Evolutionary conservation across 2,113 vertebrate species (phyloP), one percentile per base, ranked within the genome.

Genomic region (Podarcis raffonei): DNA sequence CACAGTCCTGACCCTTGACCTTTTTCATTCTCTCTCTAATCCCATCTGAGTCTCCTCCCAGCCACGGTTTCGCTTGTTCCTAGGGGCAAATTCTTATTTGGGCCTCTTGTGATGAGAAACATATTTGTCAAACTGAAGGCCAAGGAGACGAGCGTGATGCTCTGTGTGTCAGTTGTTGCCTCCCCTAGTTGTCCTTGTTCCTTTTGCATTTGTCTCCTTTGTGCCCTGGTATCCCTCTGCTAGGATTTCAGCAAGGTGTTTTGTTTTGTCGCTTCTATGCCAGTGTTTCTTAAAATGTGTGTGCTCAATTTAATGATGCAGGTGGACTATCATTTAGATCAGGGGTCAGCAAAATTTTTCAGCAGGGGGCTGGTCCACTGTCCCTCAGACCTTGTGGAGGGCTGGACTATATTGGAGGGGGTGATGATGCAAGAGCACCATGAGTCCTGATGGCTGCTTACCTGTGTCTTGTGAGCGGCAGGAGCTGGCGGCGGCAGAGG

Each of bases 41-140:
- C 92, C 94, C 90, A 87, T 93, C 89, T 90, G 91, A 94, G 90
- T 92, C 91, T 89, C 94, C 94, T 92, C 94, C 92, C 89, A 89
- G 86, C 81, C 87, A 89, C 83, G 83, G 88, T 91, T 91, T 94
- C 94, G 93, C 62, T 91, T 85, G 48, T 96, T 93, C 94, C 94
- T 89, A 84, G 92, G 84, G 85, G 94, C 94, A 89, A 92, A 89
- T 93, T 95, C 95, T 94, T 95, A 89, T 86, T 87, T 85, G 42
- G 81, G 87, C 92, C 94, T 93, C 91, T 93, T 77, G 82, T 91
- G 84, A 95, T 90, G 89, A 91, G 89, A 94, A 92, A 92, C 16
- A 5, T 94, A 90, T 94, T 94, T 94, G 78, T 85, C 2, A 88
- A 93, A 82, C 87, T 77, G 85, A 83, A 95, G 81, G 89, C 79